phyloP scores from a whole-genome alignment of 2,888 invertebrate genomes.

The Mellilla xanthometata region DNA sequence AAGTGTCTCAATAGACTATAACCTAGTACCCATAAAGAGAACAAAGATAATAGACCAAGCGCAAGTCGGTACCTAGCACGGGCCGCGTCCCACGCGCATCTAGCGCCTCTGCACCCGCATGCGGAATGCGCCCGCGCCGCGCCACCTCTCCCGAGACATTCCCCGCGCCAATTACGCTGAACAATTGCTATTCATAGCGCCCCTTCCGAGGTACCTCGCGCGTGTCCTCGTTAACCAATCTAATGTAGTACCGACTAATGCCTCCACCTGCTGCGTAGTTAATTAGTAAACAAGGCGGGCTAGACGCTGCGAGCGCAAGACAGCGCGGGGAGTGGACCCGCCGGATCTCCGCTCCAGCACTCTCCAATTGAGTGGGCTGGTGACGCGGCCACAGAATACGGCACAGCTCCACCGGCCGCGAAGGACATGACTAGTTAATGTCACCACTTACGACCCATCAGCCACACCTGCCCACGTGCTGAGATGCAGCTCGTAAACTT shows the following conservation, averaged over 20 bases:
- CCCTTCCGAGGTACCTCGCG: neutral
- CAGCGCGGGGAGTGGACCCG: neutral
- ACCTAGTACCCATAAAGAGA: too few relatives aligned
- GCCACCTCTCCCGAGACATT: slow-evolving; percentile 1
- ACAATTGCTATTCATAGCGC: slow-evolving; percentile 4
- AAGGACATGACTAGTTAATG: slow-evolving; percentile 17
- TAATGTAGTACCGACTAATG: neutral
- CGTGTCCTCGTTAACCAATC: neutral
- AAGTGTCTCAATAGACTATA: too few relatives aligned
- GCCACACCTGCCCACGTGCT: slow-evolving; percentile 12
- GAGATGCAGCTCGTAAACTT: neutral
- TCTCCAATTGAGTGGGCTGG: slow-evolving; percentile 5
- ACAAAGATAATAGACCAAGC: neutral
- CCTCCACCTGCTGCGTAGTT: neutral
- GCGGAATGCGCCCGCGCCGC: slow-evolving; percentile 3
- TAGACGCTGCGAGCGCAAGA: neutral
- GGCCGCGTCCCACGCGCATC: slow-evolving; percentile 9
- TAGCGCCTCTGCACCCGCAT: slow-evolving; percentile 8
- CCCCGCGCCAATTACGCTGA: neutral
- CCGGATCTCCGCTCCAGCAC: slow-evolving; percentile 12
- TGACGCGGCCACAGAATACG: neutral
- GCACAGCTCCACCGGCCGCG: neutral
- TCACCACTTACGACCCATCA: slow-evolving; percentile 14
- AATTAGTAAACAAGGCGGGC: slow-evolving; percentile 5
- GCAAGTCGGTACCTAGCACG: slow-evolving; percentile 8